Conservation (phyloP, 2,113 vertebrate genomes). For the Otolemur garnettii region DNA sequence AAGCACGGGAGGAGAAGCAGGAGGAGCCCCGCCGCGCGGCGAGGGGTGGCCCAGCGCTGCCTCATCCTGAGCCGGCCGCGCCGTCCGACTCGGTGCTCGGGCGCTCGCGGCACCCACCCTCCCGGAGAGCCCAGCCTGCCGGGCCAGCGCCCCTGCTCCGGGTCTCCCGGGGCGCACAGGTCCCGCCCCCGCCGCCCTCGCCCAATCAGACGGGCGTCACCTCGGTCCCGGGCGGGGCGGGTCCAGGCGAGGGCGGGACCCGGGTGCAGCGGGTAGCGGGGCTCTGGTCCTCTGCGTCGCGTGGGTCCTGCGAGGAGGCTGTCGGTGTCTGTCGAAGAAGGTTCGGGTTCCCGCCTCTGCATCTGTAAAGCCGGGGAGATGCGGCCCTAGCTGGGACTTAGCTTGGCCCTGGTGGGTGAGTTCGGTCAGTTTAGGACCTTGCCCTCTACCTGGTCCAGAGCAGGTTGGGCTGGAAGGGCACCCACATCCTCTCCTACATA, state of each 20-base stretch:
- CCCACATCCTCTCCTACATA: neutral
- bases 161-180: neutral
- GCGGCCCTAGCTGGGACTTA: neutral
- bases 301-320: neutral
- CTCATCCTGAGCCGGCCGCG: conserved; percentile 10
- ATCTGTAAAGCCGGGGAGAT: neutral
- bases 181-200: conserved; percentile 16
- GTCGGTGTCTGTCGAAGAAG: neutral
- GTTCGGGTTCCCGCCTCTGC: neutral
- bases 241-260: neutral
- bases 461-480: neutral
- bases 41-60: neutral
- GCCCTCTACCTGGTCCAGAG: neutral
- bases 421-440: neutral
- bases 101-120: neutral
- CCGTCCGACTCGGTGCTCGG: neutral
- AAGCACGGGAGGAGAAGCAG: conserved; percentile 68
- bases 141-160: accelerated
- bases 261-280: accelerated
- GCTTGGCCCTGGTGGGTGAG: neutral
- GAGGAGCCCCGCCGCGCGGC: conserved; percentile 37
- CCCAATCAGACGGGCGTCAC: conserved; percentile 45
- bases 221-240: neutral
- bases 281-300: neutral
- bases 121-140: accelerated